A percentile compares a stretch with the other conserved stretches of the same genome.
Conservation (phyloP, 2,797 vertebrate species). For the Dicrostonyx torquatus region DNA sequence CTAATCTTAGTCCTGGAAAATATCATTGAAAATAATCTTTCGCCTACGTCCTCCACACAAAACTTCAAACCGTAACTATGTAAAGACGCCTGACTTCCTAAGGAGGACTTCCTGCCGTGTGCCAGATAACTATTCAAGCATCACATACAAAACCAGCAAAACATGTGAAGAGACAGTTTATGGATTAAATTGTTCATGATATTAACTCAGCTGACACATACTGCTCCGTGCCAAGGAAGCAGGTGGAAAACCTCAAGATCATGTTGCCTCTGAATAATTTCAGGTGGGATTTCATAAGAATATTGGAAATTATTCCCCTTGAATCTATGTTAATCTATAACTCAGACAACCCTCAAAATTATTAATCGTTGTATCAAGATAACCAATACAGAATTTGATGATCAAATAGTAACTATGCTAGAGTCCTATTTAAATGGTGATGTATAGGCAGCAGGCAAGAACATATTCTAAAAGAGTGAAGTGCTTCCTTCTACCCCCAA, state of each 20-base stretch:
- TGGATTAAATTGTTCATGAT: constrained; percentile 14
- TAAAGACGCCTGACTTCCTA: neutral
- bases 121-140: neutral
- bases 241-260: constrained; percentile 33
- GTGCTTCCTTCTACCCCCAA: neutral
- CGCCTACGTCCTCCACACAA: neutral
- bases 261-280: constrained; percentile 36
- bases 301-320: neutral
- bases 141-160: constrained; percentile 11
- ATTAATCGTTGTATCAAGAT: constrained; percentile 28
- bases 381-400: neutral
- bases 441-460: neutral
- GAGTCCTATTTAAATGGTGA: constrained; percentile 4
- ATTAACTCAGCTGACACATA: neutral
- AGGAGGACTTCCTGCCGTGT: constrained; percentile 25
- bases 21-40: constrained; percentile 44
- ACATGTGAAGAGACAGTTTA: neutral
- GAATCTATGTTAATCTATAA: constrained; percentile 32
- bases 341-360: constrained; percentile 25
- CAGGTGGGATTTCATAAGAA: constrained; percentile 22
- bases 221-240: constrained; percentile 44
- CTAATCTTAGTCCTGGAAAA: constrained; percentile 5
- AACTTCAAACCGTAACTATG: neutral
- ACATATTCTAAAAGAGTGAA: neutral
- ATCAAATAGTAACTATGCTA: neutral